Conservation (phyloP, 2,888 invertebrate genomes). For the Lordiphosa andalusiaca region DNA sequence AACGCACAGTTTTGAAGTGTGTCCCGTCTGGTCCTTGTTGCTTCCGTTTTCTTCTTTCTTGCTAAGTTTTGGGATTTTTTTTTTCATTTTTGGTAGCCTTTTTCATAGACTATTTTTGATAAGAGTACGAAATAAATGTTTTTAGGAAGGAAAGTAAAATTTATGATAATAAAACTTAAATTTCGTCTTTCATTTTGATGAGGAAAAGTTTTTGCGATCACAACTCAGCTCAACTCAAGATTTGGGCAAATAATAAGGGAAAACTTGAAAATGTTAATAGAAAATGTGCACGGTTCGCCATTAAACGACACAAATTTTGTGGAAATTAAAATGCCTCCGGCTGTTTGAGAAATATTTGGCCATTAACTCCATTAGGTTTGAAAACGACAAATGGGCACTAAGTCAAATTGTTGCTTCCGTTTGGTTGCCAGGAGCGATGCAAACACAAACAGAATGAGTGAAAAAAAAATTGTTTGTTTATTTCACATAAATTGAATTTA, state of each 20-base stretch:
- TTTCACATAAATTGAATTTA: slow-evolving; percentile 49
- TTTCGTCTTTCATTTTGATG: slow-evolving; percentile 40
- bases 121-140: slow-evolving; percentile 59
- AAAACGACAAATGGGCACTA: slow-evolving; percentile 51
- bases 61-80: slow-evolving; percentile 31
- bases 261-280: slow-evolving; percentile 22
- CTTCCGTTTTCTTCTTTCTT: slow-evolving; percentile 17
- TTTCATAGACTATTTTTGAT: slow-evolving; percentile 37
- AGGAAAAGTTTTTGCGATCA: slow-evolving; percentile 42
- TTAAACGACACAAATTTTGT: neutral
- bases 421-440: slow-evolving; percentile 9
- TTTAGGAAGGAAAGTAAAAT: slow-evolving; percentile 50
- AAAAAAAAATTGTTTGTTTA: slow-evolving; percentile 34
- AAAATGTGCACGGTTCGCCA: neutral
- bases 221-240: slow-evolving; percentile 33
- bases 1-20: slow-evolving; percentile 39
- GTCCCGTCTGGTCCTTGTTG: slow-evolving; percentile 30
- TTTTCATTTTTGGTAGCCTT: slow-evolving; percentile 17
- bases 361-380: slow-evolving; percentile 57
- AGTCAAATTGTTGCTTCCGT: slow-evolving; percentile 58
- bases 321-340: neutral
- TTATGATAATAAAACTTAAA: slow-evolving; percentile 60
- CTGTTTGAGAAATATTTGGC: slow-evolving; percentile 26
- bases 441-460: slow-evolving; percentile 6
- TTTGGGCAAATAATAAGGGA: slow-evolving; percentile 48